Conservation (phyloP, 2,797 vertebrate species). For the Helarctos malayanus region DNA sequence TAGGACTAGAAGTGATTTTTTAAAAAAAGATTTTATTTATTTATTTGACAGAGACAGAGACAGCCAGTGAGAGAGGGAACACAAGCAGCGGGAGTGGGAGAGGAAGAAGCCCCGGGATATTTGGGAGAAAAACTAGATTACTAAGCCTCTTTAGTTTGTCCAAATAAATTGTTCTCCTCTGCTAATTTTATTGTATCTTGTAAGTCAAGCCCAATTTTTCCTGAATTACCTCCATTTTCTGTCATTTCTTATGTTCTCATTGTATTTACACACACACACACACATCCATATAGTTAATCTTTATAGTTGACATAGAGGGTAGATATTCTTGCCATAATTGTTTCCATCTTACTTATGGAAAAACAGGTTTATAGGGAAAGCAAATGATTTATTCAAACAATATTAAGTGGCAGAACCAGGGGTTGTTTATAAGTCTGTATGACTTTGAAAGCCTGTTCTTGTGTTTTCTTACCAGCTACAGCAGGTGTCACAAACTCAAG, state of each 20-base stretch:
- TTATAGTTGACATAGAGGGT: not conserved
- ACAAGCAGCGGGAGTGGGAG: too few relatives aligned
- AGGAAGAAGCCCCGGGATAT: not conserved
- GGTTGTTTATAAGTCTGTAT: not conserved
- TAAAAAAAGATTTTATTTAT: too few relatives aligned
- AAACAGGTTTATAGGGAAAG: not conserved
- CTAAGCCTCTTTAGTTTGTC: not conserved
- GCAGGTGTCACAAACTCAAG: not conserved
- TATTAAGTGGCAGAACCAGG: not conserved
- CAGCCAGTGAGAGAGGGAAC: too few relatives aligned
- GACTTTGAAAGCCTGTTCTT: not conserved
- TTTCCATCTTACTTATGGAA: not conserved
- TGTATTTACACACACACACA: not conserved
- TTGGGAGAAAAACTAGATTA: not conserved
- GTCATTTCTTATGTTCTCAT: not conserved
- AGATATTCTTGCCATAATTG: not conserved
- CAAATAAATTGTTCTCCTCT: not conserved
- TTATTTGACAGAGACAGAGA: too few relatives aligned
- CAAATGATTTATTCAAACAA: not conserved
- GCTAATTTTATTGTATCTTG: constrained; percentile 49
- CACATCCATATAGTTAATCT: not conserved
- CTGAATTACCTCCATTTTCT: not conserved
- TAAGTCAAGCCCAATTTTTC: not conserved
- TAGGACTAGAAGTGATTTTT: not conserved
- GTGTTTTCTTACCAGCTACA: not conserved